Evolutionary conservation across 2,888 invertebrate species (phyloP), one percentile per base, ranked within the genome.

Genomic region (Agrochola litura): DNA sequence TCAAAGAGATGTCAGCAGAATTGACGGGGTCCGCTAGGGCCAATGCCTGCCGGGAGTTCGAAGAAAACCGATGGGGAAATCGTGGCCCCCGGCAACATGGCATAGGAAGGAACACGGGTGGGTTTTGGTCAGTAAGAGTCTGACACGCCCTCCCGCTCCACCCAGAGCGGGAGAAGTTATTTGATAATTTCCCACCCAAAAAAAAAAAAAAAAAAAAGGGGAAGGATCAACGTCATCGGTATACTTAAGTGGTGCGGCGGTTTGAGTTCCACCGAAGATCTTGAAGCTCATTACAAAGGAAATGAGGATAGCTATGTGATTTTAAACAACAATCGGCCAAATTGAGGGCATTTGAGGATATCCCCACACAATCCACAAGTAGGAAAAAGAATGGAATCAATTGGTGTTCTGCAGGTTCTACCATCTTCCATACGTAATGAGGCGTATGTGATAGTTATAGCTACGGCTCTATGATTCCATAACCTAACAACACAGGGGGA

Each of bases 401-500:
- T 2, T 2, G 6, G 5, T 19, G 43, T 14, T 25, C 69, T 70
- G 69, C 43, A 58, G 2, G 25, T 58, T 30, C 25, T 9, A 30
- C 25, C 16, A 30, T 1, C 8, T 14, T 37, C 14, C 12, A 68
- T n/a, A 41, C n/a, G 10, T 68, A 19, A 56, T 41, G 58, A 54
- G 19, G 19, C 1, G 6, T 69, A 68, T 37, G 30, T 25, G 63
- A 76, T 37, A n/a, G 10, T n/a, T 37, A 56, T 37, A 22, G 37
- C 19, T 4, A 19, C 77, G 25, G n/a, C 16, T 54, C 37, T n/a
- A 37, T 5, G 54, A 70, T 25, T 46, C 30, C 8, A 56, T 74
- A 63, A 77, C 30, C 14, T 30, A 30, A 30, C 63, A 19, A 81
- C 49, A 49, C 76, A 9, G 6, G 2, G 22, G 63, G 30, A 72